Evolutionary conservation across 92 coral and sea anemone species (phyloP).

Genomic region (Umimayanthus chanpuru): DNA sequence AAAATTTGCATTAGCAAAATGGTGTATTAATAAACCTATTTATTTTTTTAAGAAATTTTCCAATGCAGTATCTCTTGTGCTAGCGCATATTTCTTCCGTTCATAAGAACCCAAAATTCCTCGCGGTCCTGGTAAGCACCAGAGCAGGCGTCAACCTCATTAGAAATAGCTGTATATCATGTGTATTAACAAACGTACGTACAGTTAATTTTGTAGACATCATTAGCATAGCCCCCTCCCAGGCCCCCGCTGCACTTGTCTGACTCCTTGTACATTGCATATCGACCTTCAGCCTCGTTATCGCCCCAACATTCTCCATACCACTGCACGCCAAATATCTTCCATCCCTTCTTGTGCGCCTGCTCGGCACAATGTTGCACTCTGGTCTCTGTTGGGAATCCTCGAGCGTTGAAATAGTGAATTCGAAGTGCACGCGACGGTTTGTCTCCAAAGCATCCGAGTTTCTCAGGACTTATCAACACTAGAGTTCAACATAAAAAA

Average conservation of each 20-base stretch:
- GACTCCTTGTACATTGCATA: slow-evolving; percentile 10
- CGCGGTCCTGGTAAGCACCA: too few relatives aligned
- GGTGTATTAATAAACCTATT: too few relatives aligned
- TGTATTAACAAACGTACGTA: background rate
- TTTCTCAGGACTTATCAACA: background rate
- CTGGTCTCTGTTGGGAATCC: background rate
- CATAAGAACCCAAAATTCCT: too few relatives aligned
- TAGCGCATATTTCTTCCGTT: too few relatives aligned
- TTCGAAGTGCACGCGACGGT: slow-evolving; percentile 21
- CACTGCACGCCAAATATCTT: slow-evolving; percentile 31
- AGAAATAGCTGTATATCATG: too few relatives aligned
- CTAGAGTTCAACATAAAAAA: background rate
- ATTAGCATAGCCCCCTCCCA: slow-evolving; percentile 13
- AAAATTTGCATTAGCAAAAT: too few relatives aligned
- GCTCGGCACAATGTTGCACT: slow-evolving; percentile 22
- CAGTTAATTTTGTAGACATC: slow-evolving; percentile 10
- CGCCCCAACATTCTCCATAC: slow-evolving; percentile 39
- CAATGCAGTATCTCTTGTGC: too few relatives aligned
- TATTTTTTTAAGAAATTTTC: too few relatives aligned
- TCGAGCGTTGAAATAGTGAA: slow-evolving; percentile 9
- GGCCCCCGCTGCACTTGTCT: slow-evolving; percentile 7
- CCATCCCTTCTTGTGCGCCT: slow-evolving; percentile 22
- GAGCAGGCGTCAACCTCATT: too few relatives aligned
- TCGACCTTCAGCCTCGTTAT: slow-evolving; percentile 24
- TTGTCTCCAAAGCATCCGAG: slow-evolving; percentile 24